phyloP scores from a whole-genome alignment of 2,797 vertebrate species.

The Phoxinus dragarum region DNA sequence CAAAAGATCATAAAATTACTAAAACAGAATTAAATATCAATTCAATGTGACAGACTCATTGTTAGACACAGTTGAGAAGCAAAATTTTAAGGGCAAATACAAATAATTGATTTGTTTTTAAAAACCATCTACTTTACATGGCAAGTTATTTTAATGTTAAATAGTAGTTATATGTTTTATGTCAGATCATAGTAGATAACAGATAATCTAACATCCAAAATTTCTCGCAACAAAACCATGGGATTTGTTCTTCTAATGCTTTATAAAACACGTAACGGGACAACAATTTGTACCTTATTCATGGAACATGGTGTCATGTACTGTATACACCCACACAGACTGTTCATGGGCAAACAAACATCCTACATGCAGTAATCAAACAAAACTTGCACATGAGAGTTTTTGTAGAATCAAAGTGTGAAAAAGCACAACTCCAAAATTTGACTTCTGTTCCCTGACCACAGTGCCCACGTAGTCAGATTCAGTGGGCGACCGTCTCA shows the following conservation, averaged over 20 bases:
- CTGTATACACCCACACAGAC: not conserved
- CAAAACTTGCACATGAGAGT: conserved; percentile 4
- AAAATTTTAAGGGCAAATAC: not conserved
- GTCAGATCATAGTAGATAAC: not conserved
- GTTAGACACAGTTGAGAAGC: not conserved
- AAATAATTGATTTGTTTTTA: not conserved
- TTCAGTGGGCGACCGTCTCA: conserved; percentile 7
- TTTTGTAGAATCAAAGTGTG: conserved; percentile 25
- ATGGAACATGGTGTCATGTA: not conserved
- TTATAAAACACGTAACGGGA: not conserved
- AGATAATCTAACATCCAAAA: not conserved
- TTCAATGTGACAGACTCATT: too few species aligned
- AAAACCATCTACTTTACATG: not conserved
- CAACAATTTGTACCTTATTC: not conserved
- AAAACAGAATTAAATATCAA: not conserved
- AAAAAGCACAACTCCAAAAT: conserved; percentile 27
- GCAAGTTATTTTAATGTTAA: not conserved
- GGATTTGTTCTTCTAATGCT: not conserved
- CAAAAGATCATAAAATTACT: not conserved
- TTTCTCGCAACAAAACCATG: not conserved
- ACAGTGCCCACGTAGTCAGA: not conserved
- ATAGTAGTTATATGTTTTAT: not conserved
- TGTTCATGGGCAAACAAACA: not conserved
- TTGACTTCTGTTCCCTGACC: conserved; percentile 8
- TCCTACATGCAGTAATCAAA: conserved; percentile 4